Evolutionary conservation across 1,140 invertebrate species (phyloP), one percentile per base, ranked within the genome.

Genomic region (Eueides isabella): DNA sequence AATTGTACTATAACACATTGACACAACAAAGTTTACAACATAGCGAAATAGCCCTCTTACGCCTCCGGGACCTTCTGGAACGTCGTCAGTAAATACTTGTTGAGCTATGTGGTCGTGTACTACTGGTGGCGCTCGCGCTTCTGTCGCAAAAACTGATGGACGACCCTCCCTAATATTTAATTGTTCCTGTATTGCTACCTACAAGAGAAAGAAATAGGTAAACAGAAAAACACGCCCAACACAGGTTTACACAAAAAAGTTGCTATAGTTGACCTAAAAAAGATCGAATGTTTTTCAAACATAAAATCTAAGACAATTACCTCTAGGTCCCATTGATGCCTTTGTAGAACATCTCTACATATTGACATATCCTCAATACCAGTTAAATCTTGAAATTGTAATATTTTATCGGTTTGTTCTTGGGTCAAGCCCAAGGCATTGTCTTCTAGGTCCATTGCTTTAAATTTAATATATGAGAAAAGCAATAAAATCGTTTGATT

Each of bases 321-420:
- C 95, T 99, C 98, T 75, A 99, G 93, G 93, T 99, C 97, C 98
- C 98, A 99, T 82, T 97, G 96, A 90, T 99, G 98, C 85, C 97
- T 95, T 87, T 97, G 96, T 38, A 99, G 92, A 29, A 98, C 97
- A 88, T 97, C 96, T 82, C 97, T 94, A 91, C 98, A 99, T 91
- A 97, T 95, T 29, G 97, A 96, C 80, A 98, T 96, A 88, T 99
- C 97, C 82, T 99, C 98, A 77, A 99, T 98, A 55, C 98, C 97
- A 66, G 98, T 98, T 67, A 99, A 94, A 93, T 99, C 98, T 96
- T 99, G 94, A 80, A 97, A 97, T 87, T 98, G 97, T 28, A 98
- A 93, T 76, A 98, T 95, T 94, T 97, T 98, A 85, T 98, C 97
- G 63, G 96, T 97, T 91, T 97, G 96, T 75, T 97, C 96, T 81